Evolutionary conservation across 2,888 invertebrate species (phyloP).

Genomic region (Eremobia ochroleuca): DNA sequence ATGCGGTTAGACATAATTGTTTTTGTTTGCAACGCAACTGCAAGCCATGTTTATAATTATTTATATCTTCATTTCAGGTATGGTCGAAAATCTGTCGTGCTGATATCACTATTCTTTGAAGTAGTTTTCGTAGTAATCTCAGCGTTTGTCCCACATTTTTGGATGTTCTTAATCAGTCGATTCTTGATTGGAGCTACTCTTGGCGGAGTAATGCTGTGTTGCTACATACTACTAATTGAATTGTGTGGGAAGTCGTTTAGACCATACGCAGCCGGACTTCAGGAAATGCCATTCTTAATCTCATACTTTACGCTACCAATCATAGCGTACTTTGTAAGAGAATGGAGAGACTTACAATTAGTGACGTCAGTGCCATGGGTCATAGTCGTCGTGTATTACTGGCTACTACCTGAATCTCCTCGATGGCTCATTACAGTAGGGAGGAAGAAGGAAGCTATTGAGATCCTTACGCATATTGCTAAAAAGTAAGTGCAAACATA

Average conservation of each 20-base stretch:
- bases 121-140: constrained; percentile 89
- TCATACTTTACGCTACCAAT: constrained; percentile 90
- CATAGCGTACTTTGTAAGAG: constrained; percentile 91
- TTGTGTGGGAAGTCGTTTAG: constrained; percentile 90
- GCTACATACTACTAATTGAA: constrained; percentile 92
- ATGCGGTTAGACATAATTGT: neutral
- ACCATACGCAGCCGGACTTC: constrained; percentile 90
- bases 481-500: constrained; percentile 76
- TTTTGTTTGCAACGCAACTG: neutral
- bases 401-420: constrained; percentile 95
- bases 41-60: neutral
- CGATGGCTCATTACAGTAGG: constrained; percentile 94
- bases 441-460: constrained; percentile 91
- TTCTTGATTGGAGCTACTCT: constrained; percentile 91
- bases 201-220: constrained; percentile 93
- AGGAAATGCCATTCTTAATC: constrained; percentile 90
- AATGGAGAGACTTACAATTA: constrained; percentile 92
- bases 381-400: constrained; percentile 91
- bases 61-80: constrained; percentile 85
- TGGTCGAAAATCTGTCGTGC: constrained; percentile 92
- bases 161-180: constrained; percentile 91
- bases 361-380: constrained; percentile 89
- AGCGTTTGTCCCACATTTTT: constrained; percentile 90
- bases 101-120: constrained; percentile 91
- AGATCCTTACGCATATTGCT: constrained; percentile 92